Evolutionary conservation across 2,888 invertebrate genomes (phyloP).

Genomic region (Diaprepes abbreviatus): DNA sequence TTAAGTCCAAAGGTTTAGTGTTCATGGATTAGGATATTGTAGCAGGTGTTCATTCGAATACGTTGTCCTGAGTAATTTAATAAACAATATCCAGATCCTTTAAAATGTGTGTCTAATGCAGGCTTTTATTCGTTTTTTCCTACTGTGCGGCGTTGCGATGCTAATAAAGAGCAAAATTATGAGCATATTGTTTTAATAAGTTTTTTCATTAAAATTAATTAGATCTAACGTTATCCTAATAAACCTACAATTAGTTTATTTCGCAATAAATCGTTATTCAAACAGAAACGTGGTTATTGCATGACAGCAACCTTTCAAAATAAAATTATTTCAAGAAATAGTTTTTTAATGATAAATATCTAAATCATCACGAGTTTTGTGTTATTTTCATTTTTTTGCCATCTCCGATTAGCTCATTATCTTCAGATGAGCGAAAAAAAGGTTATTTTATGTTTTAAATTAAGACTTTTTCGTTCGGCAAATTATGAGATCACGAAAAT

Average conservation of each 20-base stretch:
- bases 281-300: neutral
- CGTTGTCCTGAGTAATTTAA: no score
- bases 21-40: no score
- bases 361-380: conserved; percentile 8
- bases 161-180: no score
- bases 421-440: neutral
- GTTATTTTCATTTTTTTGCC: conserved; percentile 20
- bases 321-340: conserved; percentile 16
- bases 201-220: no score
- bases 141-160: no score
- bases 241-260: neutral
- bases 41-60: no score
- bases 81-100: no score
- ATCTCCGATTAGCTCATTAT: conserved; percentile 23
- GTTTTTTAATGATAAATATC: conserved; percentile 15
- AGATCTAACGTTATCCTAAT: no score
- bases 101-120: no score
- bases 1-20: no score
- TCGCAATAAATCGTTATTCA: neutral
- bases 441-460: neutral
- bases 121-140: no score
- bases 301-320: conserved; percentile 1
- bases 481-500: conserved; percentile 25
- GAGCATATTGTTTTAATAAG: no score
- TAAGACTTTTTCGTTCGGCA: neutral